phyloP scores from a whole-genome alignment of 1,140 invertebrate species.

The Neodiprion pinetum region DNA sequence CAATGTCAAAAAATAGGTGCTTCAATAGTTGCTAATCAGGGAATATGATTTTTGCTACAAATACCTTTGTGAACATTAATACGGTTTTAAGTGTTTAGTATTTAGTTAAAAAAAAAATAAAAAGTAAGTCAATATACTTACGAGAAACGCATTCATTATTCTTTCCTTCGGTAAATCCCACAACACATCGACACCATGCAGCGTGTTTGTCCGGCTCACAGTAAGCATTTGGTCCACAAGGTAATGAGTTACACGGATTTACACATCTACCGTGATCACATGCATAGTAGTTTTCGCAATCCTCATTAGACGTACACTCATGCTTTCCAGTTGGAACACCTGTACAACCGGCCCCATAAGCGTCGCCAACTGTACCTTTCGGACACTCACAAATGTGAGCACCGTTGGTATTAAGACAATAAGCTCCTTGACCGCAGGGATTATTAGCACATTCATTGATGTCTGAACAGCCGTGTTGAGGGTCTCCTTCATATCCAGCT shows the following conservation, averaged over 20 bases:
- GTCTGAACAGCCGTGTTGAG: conserved; percentile 81
- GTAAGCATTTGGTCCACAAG: conserved; percentile 84
- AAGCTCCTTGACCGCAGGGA: conserved; percentile 85
- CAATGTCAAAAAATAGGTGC: conserved; percentile 17
- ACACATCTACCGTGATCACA: conserved; percentile 80
- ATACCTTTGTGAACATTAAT: too few relatives aligned
- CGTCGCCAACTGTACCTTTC: conserved; percentile 80
- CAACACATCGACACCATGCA: conserved; percentile 85
- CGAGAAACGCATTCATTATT: conserved; percentile 82
- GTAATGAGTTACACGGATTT: conserved; percentile 80
- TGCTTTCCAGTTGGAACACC: conserved; percentile 57
- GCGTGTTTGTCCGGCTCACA: conserved; percentile 89
- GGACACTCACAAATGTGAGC: conserved; percentile 86
- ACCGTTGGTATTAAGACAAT: conserved; percentile 86
- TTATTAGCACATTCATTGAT: conserved; percentile 82
- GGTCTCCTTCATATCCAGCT: conserved; percentile 83
- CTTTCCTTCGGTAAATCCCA: conserved; percentile 79
- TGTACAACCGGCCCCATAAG: conserved; percentile 82
- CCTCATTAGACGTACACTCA: conserved; percentile 74
- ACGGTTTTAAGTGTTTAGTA: conserved; percentile 16
- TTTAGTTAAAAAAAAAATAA: conserved; percentile 18
- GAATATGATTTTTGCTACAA: too few relatives aligned
- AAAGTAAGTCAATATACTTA: conserved; percentile 55
- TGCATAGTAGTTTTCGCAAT: conserved; percentile 81
- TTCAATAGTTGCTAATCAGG: not conserved